Evolutionary conservation across 2,888 invertebrate genomes (phyloP).

Genomic region (Pterostichus madidus): DNA sequence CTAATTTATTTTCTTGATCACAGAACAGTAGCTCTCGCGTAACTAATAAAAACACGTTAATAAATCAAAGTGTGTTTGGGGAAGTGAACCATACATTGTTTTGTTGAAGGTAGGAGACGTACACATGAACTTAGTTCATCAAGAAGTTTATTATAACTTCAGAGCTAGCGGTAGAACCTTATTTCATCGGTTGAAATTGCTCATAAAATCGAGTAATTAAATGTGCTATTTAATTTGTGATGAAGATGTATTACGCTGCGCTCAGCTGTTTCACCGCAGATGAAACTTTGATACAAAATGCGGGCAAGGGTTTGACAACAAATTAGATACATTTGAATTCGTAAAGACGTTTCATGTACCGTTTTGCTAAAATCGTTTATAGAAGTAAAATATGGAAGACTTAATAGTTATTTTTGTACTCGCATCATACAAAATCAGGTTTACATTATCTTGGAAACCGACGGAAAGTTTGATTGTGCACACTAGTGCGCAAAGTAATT

Average conservation of each 20-base stretch:
- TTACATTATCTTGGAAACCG: no score
- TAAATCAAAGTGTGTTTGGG: constrained; percentile 1
- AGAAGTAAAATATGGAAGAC: no score
- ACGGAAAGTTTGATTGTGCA: no score
- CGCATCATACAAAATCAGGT: no score
- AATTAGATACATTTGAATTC: no score
- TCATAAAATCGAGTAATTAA: constrained; percentile 19
- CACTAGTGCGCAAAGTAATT: no score
- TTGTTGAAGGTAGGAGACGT: background rate
- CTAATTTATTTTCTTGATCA: no score
- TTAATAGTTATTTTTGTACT: no score
- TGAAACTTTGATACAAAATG: constrained; percentile 3
- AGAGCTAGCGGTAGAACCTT: background rate
- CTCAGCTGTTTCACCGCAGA: background rate
- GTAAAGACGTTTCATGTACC: no score
- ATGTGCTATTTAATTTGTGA: constrained; percentile 21
- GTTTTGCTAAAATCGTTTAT: no score
- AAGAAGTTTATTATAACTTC: constrained; percentile 10
- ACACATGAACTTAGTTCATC: background rate
- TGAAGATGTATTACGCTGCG: constrained; percentile 1
- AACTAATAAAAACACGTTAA: background rate
- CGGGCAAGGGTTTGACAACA: background rate
- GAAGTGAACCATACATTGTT: constrained; percentile 6
- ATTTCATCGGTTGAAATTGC: background rate
- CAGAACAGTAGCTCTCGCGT: no score